Base-by-base conservation (phyloP, 2,797 vertebrate species). In the Lepidocolaptes lacrymiger region DNA sequence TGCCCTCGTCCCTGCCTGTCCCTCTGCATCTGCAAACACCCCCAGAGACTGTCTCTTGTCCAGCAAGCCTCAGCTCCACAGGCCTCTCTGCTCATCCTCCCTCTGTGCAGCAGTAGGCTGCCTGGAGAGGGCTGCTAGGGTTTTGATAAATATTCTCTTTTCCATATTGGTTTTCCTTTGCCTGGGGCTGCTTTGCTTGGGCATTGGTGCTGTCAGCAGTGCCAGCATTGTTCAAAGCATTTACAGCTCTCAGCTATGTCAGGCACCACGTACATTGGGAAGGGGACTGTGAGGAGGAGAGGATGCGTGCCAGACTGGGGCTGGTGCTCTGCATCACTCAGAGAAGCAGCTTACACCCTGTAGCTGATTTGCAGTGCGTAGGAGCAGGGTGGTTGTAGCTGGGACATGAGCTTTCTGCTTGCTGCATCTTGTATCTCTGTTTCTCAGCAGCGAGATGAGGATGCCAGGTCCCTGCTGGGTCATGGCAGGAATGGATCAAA, bases 211-310 rank as follows among this genome's bases (percentile, higher is more conserved):
- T 23, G 16, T 74, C 3, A 22, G 59, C 71, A 75, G 39, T 63
- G 87, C 84, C 91, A 90, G 63, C 86, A 30, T 86, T 91, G 74
- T 92, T 93, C 54, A 56, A 91, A 88, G 64, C 44, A 12, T 86
- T 84, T 91, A 71, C 84, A 10, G 39, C 49, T 92, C 77, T 92
- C 54, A 46, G 74, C 37, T 83, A 34, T 55, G 79, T 85, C 68
- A 69, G 82, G 79, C 69, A 72, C 61, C 37, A 41, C 0, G 3
- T 67, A 51, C 9, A 12, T 63, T 30, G 62, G 83, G 74, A 78
- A 85, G 44, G 34, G 63, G 68, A 27, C 69, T 74, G 43, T 37
- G 44, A 86, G 69, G 80, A 88, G 55, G 51, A 89, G 49, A 56
- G 34, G n/a, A 23, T 61, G 52, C 1, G 0, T 77, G 69, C 78